Base-by-base conservation (phyloP, 2,797 vertebrate genomes). In the Xenentodon cancila region DNA sequence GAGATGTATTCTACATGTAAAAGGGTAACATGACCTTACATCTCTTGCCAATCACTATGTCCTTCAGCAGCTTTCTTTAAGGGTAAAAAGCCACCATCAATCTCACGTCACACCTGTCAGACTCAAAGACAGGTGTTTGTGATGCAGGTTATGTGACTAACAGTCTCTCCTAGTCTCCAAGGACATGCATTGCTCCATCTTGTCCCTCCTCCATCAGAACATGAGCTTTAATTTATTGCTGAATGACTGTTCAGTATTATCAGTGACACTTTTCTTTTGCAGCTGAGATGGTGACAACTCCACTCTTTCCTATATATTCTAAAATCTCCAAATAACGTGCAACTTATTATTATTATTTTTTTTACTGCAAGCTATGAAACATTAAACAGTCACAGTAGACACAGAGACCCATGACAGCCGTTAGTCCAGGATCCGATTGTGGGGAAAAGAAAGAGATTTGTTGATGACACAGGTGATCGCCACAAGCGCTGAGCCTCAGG, bases 21-120 rank as follows among this genome's bases (percentile, higher is more conserved):
- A 65, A 61, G 2, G 62, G 74, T 52, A 48, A 8, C 0, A 0
- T 53, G 68, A 77, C 70, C 73, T 87, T 68, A 53, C 54, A 17
- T 47, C 56, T 58, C 48, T 73, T 61, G 73, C 55, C 80, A 70
- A 61, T 77, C 71, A 56, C 49, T 13, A 9, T 0, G 8, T 59
- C 56, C 74, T 71, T 64, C 61, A 7, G 40, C 60, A 63, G 77
- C 76, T 75, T 79, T 78, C 53, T 78, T 40, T 69, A 59, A 63
- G 51, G 56, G 63, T 50, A 70, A 72, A 81, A 85, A 66, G 62
- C 75, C 59, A 7, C 67, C 81, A 89, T 90, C 83, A 85, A 89
- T 89, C 84, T 87, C 68, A 42, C 5, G 13, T 73, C 59, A 75
- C 64, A 72, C 63, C 75, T 83, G 81, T 70, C 81, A 87, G 48